These are phyloP conservation scores for Hippocampus kuda DNA, from an alignment of 2,797 vertebrate genomes.

Conservation along the genomic window DNA sequence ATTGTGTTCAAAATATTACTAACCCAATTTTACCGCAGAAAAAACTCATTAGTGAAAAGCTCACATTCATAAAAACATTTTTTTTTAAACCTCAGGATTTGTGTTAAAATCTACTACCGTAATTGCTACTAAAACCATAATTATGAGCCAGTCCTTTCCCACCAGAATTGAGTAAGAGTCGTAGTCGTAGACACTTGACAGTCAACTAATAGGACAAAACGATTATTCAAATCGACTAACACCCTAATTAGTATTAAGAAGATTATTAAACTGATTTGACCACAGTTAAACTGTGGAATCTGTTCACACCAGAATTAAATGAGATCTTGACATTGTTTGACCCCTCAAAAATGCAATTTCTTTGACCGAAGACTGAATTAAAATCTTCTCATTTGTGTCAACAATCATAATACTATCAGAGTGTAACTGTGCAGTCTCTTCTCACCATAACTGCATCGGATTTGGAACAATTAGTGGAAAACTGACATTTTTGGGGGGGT, in stretches of 20 bases:
- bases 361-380: not conserved
- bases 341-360: not conserved
- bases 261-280: not conserved
- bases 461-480: not conserved
- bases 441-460: not conserved
- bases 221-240: not conserved
- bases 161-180: too few relatives aligned
- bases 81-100: too few relatives aligned
- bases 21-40: too few relatives aligned
- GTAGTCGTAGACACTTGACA: too few relatives aligned
- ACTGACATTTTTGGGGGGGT: not conserved
- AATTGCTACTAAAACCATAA: too few relatives aligned
- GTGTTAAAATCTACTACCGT: too few relatives aligned
- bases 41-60: too few relatives aligned
- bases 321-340: not conserved
- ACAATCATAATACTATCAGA: not conserved
- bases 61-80: too few relatives aligned
- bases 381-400: not conserved
- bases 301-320: not conserved
- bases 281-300: not conserved
- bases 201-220: not conserved
- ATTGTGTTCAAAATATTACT: too few relatives aligned
- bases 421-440: not conserved
- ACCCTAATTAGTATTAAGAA: not conserved
- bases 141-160: too few relatives aligned